A percentile compares a stretch with the other conserved stretches of the same genome.
These are phyloP conservation scores for Vespertilio murinus DNA, from an alignment of 2,797 vertebrate species.

Conservation along the genomic window DNA sequence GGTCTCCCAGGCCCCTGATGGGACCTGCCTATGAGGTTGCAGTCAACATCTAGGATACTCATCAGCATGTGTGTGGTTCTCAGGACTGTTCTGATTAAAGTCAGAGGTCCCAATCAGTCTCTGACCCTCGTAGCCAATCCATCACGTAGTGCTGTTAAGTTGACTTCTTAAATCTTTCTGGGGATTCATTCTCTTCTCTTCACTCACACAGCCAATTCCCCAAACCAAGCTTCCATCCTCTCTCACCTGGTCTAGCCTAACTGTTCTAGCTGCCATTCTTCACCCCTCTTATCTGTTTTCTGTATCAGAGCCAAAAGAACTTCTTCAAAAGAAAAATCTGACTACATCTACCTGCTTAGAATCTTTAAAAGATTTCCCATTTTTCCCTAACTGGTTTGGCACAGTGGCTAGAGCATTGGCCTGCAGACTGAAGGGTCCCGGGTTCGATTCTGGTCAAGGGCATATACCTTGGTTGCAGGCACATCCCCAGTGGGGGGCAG, in stretches of 20 bases:
- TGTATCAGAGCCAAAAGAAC: not conserved
- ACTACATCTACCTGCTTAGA: not conserved
- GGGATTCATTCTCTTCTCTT: not conserved
- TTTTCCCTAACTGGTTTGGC: too few relatives aligned
- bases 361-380: not conserved
- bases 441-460: too few relatives aligned
- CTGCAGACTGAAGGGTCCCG: too few relatives aligned
- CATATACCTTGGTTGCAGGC: too few relatives aligned
- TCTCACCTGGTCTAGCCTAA: not conserved
- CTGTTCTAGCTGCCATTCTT: slow-evolving; percentile 19
- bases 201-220: not conserved
- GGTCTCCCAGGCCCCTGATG: not conserved
- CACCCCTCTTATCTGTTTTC: not conserved
- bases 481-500: too few relatives aligned
- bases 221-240: not conserved
- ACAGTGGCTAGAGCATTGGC: too few relatives aligned
- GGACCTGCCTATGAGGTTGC: slow-evolving; percentile 11
- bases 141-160: not conserved
- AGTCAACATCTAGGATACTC: slow-evolving; percentile 2
- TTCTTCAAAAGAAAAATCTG: slow-evolving; percentile 21
- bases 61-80: not conserved
- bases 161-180: slow-evolving; percentile 44
- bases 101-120: not conserved
- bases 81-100: slow-evolving; percentile 24
- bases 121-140: not conserved